Evolutionary conservation across 2,113 vertebrate genomes (phyloP), one percentile per base, ranked within the genome.

Genomic region (Phocoena sinus): DNA sequence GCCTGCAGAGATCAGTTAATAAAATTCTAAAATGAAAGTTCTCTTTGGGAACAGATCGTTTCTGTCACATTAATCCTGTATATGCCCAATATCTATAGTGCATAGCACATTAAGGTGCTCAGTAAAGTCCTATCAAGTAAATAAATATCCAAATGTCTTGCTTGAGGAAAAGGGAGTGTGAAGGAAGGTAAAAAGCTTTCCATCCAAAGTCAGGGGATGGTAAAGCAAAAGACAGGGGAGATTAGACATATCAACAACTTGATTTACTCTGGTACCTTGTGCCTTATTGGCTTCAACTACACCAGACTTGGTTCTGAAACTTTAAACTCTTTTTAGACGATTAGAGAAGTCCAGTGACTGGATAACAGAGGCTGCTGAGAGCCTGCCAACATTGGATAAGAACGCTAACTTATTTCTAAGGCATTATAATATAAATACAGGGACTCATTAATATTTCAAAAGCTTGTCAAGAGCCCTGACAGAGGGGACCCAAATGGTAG

Each of bases 371-470:
- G 1, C 36, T 56, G 9, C 53, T 82, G 21, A 90, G 58, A 79
- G 12, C 12, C 70, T 94, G 33, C 12, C 68, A 77, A n/a, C 1
- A n/a, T 1, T 65, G 73, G 12, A 26, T 86, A 80, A 89, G 38
- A 87, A 33, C 7, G 93, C 25, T 56, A 81, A 82, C 31, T 85
- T 94, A 81, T 87, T 58, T 83, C 15, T 91, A 93, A 93, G 62
- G 20, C 38, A 96, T 71, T 84, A 38, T 47, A 86, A 76, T 68
- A 63, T 41, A 94, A 94, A 95, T 65, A 12, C 2, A 94, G 89
- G 26, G 17, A 77, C n/a, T 77, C 44, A 56, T 93, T 92, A 95
- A 88, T 71, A 89, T 95, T 77, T 91, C 47, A 97, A 97, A 81
- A 63, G 58, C 25, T 85, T 92, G 17, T 74, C 20, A 91, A 76